A percentile compares a stretch with the other conserved stretches of the same genome.
Evolutionary conservation across 2,113 vertebrate genomes (phyloP).

Genomic region (Syngnathoides biaculeatus): DNA sequence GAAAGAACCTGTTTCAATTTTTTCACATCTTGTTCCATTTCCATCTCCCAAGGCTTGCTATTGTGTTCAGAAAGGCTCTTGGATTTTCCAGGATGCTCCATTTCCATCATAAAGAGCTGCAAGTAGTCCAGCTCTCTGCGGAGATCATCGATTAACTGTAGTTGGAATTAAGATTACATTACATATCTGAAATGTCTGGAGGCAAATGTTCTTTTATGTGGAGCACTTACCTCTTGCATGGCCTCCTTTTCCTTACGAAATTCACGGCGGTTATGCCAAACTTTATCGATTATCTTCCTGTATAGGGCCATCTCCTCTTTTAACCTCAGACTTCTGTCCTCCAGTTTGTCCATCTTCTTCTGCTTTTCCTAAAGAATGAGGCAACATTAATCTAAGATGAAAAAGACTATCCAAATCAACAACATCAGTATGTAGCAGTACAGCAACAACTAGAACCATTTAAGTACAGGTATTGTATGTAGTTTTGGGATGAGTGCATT

Average conservation of each 20-base stretch:
- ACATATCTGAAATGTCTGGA: background rate
- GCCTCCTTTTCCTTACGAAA: slow-evolving; percentile 95
- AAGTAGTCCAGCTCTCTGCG: slow-evolving; percentile 90
- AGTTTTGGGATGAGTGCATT: background rate
- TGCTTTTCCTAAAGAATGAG: slow-evolving; percentile 82
- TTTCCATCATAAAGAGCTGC: slow-evolving; percentile 90
- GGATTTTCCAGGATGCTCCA: slow-evolving; percentile 81
- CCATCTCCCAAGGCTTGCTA: slow-evolving; percentile 84
- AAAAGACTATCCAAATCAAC: background rate
- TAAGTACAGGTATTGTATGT: no score
- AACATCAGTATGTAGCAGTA: background rate
- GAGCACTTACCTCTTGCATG: slow-evolving; percentile 84
- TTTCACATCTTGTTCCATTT: slow-evolving; percentile 92
- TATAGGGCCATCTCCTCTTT: slow-evolving; percentile 96
- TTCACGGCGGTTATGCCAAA: slow-evolving; percentile 88
- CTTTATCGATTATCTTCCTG: slow-evolving; percentile 93
- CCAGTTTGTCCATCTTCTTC: slow-evolving; percentile 88
- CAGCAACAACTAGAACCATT: background rate
- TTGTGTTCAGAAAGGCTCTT: slow-evolving; percentile 81
- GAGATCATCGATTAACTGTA: slow-evolving; percentile 90
- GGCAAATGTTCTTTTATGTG: background rate
- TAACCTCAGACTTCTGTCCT: slow-evolving; percentile 90
- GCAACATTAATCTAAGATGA: background rate
- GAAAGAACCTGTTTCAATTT: slow-evolving; percentile 85
- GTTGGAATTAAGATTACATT: background rate